phyloP scores from a whole-genome alignment of 2,113 vertebrate species.

The Tachuris rubrigastra region DNA sequence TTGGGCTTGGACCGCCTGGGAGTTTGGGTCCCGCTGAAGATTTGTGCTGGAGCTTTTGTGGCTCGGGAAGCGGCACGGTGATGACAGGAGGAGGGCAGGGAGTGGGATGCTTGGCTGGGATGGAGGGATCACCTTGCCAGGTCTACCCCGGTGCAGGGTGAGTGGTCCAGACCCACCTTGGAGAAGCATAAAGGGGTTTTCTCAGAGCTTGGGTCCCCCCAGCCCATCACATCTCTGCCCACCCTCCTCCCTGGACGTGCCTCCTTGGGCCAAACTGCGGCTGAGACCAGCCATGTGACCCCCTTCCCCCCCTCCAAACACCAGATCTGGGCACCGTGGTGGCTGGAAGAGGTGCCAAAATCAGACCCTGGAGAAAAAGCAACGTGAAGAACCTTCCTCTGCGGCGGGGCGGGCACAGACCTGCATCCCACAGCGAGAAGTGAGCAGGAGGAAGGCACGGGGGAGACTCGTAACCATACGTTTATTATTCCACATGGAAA shows the following conservation, averaged over 20 bases:
- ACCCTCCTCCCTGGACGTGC: neutral
- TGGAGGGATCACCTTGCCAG: neutral
- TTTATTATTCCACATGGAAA: constrained; percentile 66
- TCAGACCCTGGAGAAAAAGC: neutral
- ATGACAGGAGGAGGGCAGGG: neutral
- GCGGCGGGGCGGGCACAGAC: accelerated
- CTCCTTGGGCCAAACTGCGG: accelerated
- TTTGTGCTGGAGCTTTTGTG: neutral
- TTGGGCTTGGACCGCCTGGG: neutral
- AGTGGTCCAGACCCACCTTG: neutral
- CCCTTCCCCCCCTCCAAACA: too few relatives aligned
- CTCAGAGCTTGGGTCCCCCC: neutral
- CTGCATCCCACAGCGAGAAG: neutral
- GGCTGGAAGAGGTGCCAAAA: neutral
- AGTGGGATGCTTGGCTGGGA: neutral
- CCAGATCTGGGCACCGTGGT: accelerated
- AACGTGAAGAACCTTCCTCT: accelerated
- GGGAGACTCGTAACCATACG: neutral
- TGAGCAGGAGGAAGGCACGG: neutral
- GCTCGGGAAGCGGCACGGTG: accelerated
- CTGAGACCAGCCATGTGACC: accelerated
- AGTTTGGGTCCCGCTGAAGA: neutral
- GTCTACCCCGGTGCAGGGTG: accelerated
- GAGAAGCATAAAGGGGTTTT: neutral
- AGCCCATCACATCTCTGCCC: neutral